Evolutionary conservation across 2,113 vertebrate genomes (phyloP).

Genomic region (Heptranchias perlo): DNA sequence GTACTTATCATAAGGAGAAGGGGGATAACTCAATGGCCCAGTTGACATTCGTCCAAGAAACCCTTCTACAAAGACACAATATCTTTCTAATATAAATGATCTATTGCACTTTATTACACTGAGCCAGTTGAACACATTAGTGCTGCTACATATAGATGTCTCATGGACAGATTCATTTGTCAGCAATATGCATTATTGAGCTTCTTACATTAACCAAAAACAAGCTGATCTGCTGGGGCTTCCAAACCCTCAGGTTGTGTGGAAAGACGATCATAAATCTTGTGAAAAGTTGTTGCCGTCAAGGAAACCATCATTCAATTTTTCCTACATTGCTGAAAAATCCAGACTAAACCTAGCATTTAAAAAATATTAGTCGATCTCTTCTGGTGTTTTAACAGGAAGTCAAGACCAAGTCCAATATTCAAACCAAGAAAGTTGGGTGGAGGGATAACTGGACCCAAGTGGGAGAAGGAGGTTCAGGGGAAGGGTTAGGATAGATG

Average conservation of each 20-base stretch:
- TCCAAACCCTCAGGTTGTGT: background rate
- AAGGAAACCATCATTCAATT: background rate
- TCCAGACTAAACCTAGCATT: background rate
- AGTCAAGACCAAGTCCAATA: constrained; percentile 15
- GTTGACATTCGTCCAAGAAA: background rate
- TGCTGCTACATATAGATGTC: background rate
- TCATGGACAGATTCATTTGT: background rate
- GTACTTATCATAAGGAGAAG: background rate
- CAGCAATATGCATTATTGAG: background rate
- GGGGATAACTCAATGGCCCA: background rate
- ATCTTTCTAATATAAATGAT: background rate
- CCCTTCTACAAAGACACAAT: background rate
- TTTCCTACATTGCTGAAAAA: background rate
- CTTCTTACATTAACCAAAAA: background rate
- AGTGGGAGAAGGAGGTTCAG: constrained; percentile 10
- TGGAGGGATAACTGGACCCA: background rate
- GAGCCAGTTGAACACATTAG: background rate
- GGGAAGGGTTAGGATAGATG: background rate
- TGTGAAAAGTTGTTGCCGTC: background rate
- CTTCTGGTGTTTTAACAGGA: background rate
- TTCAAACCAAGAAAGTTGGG: background rate
- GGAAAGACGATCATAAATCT: background rate
- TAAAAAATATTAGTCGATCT: background rate
- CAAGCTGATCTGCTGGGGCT: background rate
- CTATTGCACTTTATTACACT: too few relatives aligned